These are phyloP conservation scores for Theonella swinhoei DNA, from an alignment of 37 sponge, comb jelly and placozoan genomes.

Conservation along the genomic window DNA sequence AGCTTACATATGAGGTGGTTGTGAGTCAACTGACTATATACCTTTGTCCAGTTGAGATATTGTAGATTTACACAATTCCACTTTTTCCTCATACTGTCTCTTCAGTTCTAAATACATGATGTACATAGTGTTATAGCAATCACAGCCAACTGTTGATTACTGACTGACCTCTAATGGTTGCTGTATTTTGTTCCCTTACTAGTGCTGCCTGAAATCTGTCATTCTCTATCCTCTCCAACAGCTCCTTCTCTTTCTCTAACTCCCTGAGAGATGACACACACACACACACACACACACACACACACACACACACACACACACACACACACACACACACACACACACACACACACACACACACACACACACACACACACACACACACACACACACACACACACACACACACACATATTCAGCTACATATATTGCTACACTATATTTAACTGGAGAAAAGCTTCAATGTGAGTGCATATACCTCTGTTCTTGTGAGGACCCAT, in stretches of 20 bases:
- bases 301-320: no score
- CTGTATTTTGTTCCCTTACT: slow-evolving; percentile 9
- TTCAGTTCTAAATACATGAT: no score
- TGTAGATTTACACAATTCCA: not conserved
- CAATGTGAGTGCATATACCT: slow-evolving; percentile 1
- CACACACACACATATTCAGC: no score
- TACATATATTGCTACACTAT: not conserved
- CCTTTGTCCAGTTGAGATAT: not conserved
- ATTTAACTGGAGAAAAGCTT: no score
- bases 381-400: no score
- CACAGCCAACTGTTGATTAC: no score
- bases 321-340: no score
- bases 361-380: no score
- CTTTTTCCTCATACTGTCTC: not conserved
- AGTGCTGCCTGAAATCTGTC: not conserved
- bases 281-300: not conserved
- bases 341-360: no score
- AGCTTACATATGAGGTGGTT: no score
- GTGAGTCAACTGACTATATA: no score
- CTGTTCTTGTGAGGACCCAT: not conserved
- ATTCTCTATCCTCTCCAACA: not conserved
- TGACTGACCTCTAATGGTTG: not conserved
- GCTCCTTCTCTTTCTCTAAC: not conserved
- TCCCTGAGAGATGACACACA: not conserved
- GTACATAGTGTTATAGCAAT: not conserved